Base-by-base conservation (phyloP, 2,888 invertebrate species). In the Pollenia griseotomentosa region DNA sequence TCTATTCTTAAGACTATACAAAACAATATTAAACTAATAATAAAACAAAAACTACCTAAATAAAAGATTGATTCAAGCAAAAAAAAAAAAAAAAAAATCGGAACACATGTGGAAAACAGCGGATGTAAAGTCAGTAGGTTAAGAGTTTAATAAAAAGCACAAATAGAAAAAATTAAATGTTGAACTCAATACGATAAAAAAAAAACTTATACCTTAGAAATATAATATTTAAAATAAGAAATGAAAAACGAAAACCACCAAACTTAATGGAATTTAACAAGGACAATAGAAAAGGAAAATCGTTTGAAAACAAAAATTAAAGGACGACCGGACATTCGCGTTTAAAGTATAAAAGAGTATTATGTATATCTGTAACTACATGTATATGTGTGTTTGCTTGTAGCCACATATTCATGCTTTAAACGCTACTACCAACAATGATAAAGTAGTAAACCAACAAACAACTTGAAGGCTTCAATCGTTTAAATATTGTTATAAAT, bases 101-200 rank as follows among this genome's bases (percentile, higher is more conserved):
- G 51, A 51, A 19, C 55, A 61, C 14, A 63, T 55, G 53, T 40
- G 19, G 55, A 73, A 73, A 65, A 48, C 19, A 73, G 23, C 78
- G 84, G 83, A 84, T 84, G 59, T 81, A 73, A 74, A 85, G 78
- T 82, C 82, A 85, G 74, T 82, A 83, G 80, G 86, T 83, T 81
- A 86, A 83, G 73, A 75, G 78, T 82, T 85, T 79, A 79, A 85
- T 75, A 87, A 78, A 78, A 81, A 85, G 57, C 55, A 86, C 48
- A 75, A 42, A 63, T 48, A 70, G 51, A 71, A 33, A 33, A 23
- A 65, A 55, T 40, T 23, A 66, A 66, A 73, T 77, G 42, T 51
- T 77, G 73, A 84, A 84, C 73, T 87, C 53, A 73, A 80, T 81
- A 68, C 40, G 33, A 57, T 10, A 33, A 57, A 53, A 55, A 83